These are phyloP conservation scores for Microcaecilia unicolor DNA, from an alignment of 2,797 vertebrate genomes.

Conservation along the genomic window DNA sequence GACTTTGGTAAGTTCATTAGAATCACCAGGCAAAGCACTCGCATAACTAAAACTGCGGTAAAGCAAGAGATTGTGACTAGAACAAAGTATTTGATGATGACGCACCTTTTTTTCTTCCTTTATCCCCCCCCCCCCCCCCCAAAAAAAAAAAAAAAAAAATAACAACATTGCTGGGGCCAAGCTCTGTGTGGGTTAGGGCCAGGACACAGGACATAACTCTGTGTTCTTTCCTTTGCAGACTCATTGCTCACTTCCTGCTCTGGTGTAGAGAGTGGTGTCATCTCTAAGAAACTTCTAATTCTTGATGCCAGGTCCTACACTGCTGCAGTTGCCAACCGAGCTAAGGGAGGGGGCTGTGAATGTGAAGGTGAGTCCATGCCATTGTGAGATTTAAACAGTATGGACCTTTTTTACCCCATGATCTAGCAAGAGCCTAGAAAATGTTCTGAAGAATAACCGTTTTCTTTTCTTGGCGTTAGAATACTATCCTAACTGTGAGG, in stretches of 20 bases:
- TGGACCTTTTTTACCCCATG: too few species aligned
- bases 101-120: too few species aligned
- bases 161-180: too few species aligned
- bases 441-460: too few species aligned
- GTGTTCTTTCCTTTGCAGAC: constrained; percentile 60
- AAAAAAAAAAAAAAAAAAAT: too few species aligned
- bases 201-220: too few species aligned
- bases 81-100: not conserved
- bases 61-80: fast-evolving
- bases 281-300: constrained; percentile 89
- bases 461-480: constrained; percentile 66
- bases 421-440: too few species aligned
- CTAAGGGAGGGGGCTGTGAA: constrained; percentile 95
- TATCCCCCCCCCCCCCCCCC: too few species aligned
- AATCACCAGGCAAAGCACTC: too few species aligned
- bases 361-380: constrained; percentile 98
- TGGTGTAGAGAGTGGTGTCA: constrained; percentile 65
- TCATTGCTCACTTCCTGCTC: constrained; percentile 79
- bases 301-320: constrained; percentile 95
- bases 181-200: too few species aligned
- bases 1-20: constrained; percentile 96
- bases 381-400: too few species aligned
- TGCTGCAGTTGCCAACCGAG: constrained; percentile 90
- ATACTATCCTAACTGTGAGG: constrained; percentile 97
- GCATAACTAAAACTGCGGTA: too few species aligned